Base-by-base conservation (phyloP, 2,797 vertebrate species). In the Sebastolobus alascanus region DNA sequence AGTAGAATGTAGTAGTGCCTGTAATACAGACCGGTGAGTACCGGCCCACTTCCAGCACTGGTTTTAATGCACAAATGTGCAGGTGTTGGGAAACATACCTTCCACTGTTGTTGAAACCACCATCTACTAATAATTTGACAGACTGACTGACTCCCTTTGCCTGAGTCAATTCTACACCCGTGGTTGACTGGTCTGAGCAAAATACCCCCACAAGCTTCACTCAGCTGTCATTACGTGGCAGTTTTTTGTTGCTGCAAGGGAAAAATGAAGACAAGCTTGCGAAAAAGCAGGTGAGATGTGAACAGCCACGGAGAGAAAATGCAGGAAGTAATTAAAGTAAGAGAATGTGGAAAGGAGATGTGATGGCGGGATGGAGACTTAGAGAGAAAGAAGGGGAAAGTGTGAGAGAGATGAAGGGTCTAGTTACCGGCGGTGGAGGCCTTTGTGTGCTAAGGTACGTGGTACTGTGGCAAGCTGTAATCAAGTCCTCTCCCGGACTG, bases 401-500 rank as follows among this genome's bases (percentile, higher is more conserved):
- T 58, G 68, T 80, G 64, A 69, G 67, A 56, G 75, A 87, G 66
- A 74, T 77, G 80, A 83, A 73, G 63, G 77, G 82, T 87, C 73
- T 87, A 73, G 89, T 93, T 89, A 87, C 77, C 52, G 64, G 87
- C 70, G 89, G 75, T 68, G 76, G 43, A 74, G 77, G 79, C 66
- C 54, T 87, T 82, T 86, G 76, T 83, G 76, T 66, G 74, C 75
- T 72, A 61, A 86, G 80, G 79, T 80, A 63, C 25, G 8, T 14
- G 27, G 73, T 70, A 66, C 43, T 56, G 69, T 84, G 84, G 72
- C 83, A 93, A 25, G 75, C 77, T 91, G 86, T 94, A 95, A 96
- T 95, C 94, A 95, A 93, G 94, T 92, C 86, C 83, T 95, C 84
- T 63, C 77, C 16, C 4, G 20, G 70, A 78, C 87, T 89, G 94